phyloP scores from a whole-genome alignment of 2,797 vertebrate genomes.

The Rhabdomys pumilio region DNA sequence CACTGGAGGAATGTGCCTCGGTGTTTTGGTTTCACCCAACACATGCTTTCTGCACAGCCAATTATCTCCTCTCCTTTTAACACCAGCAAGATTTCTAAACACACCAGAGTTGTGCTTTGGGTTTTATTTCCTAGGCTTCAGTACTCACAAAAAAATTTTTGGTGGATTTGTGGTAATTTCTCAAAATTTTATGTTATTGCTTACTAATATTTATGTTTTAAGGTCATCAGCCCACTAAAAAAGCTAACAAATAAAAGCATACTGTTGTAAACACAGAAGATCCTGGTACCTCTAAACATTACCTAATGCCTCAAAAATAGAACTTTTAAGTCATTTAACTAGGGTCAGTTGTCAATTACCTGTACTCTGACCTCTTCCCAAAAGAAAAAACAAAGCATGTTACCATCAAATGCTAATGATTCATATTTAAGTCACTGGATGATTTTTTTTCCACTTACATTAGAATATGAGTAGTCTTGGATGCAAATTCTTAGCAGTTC shows the following conservation, averaged over 20 bases:
- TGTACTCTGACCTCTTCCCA: background rate
- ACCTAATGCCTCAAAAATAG: constrained; percentile 58
- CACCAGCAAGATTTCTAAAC: constrained; percentile 42
- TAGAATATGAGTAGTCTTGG: constrained; percentile 7
- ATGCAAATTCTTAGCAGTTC: constrained; percentile 56
- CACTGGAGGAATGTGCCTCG: constrained; percentile 64
- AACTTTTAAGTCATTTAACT: constrained; percentile 61
- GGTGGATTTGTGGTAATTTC: background rate
- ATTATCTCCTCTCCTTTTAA: constrained; percentile 63
- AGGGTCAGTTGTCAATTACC: constrained; percentile 50
- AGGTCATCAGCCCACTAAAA: background rate
- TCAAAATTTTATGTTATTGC: constrained; percentile 1
- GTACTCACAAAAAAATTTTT: background rate
- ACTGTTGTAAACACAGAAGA: constrained; percentile 2
- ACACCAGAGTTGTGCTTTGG: background rate
- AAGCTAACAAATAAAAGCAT: constrained; percentile 37
- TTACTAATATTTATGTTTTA: constrained; percentile 35
- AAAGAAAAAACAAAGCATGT: background rate
- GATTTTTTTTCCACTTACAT: constrained; percentile 64
- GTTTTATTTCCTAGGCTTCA: constrained; percentile 44
- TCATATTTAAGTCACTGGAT: constrained; percentile 35
- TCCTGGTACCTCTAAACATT: constrained; percentile 49
- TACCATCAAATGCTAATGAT: constrained; percentile 54
- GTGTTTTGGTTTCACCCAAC: constrained; percentile 72
- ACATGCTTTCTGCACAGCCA: constrained; percentile 17